Evolutionary conservation across 2,113 vertebrate genomes (phyloP), one percentile per base, ranked within the genome.

Genomic region (Proteles cristata): DNA sequence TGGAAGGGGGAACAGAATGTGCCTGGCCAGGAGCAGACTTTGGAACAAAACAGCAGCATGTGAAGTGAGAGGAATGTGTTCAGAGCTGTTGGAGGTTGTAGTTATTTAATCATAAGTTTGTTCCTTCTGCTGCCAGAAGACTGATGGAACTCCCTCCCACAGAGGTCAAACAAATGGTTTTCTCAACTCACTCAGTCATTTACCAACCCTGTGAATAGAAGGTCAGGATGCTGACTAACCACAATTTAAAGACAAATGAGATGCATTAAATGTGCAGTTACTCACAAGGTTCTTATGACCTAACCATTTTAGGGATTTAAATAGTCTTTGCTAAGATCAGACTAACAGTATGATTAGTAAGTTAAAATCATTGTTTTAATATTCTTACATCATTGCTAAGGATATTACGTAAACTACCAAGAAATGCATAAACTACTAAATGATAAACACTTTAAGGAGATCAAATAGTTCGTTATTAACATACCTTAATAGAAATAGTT

Each of bases 21-120:
- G 65, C 87, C 86, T 63, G 65, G 26, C 80, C 71, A 68, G 81
- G 53, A 87, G 61, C 66, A 93, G 35, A 66, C 0, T 0, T 23
- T 81, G 95, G 92, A 94, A 95, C 48, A 71, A 80, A 97, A 81
- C 10, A 77, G 55, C 50, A 83, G 92, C 76, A 63, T 3, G 15
- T 63, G 94, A 96, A 92, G 31, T 63, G 71, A 94, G 19, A 66
- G 50, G 55, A 82, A 68, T 96, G 76, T 90, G 66, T 80, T 90
- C 80, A 43, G 81, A 95, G 92, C 90, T 83, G 69, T 76, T 76
- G 82, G 97, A 91, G 90, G 65, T 65, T 92, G 48, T 74, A 25
- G 87, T 97, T 97, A 97, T 97, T 98, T 97, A 98, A 97, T 98
- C 94, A 98, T 80, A 97, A 96, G 76, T 95, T 96, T 90, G 61